A percentile compares a stretch with the other conserved stretches of the same genome.
Evolutionary conservation across 1,140 invertebrate genomes (phyloP).

Genomic region (Apis cerana): DNA sequence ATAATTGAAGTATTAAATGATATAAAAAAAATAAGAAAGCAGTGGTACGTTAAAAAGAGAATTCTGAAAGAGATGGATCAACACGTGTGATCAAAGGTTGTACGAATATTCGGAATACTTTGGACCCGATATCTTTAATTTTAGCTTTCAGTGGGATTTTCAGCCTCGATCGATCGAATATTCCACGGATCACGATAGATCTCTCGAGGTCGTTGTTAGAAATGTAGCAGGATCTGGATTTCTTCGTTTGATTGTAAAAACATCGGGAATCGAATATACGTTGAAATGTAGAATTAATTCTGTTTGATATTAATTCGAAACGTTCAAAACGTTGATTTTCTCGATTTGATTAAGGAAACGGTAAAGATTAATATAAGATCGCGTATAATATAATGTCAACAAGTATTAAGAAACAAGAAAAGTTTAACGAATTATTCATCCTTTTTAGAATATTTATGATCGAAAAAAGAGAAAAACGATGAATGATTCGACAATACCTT

Average conservation of each 20-base stretch:
- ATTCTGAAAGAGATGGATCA: neutral
- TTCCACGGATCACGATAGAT: conserved; percentile 5
- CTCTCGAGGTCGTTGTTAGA: neutral
- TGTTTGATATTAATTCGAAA: neutral
- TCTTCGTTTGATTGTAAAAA: neutral
- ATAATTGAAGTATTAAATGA: no score
- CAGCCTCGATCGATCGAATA: conserved; percentile 12
- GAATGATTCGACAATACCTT: neutral
- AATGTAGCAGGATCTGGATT: neutral
- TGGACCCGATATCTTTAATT: conserved; percentile 31
- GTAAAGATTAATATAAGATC: no score
- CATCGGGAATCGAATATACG: neutral
- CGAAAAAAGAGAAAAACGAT: no score
- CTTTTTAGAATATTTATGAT: no score
- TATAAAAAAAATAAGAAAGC: no score
- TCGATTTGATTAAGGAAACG: no score
- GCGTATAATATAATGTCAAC: no score
- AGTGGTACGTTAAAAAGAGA: no score
- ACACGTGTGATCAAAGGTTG: neutral
- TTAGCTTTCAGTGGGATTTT: conserved; percentile 30
- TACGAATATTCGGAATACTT: conserved; percentile 27
- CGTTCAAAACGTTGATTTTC: no score
- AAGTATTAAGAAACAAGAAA: no score
- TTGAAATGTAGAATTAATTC: neutral
- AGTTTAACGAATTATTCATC: no score